These are phyloP conservation scores for Thysanoteuthis rhombus DNA, from an alignment of 2,888 invertebrate species.

Conservation along the genomic window DNA sequence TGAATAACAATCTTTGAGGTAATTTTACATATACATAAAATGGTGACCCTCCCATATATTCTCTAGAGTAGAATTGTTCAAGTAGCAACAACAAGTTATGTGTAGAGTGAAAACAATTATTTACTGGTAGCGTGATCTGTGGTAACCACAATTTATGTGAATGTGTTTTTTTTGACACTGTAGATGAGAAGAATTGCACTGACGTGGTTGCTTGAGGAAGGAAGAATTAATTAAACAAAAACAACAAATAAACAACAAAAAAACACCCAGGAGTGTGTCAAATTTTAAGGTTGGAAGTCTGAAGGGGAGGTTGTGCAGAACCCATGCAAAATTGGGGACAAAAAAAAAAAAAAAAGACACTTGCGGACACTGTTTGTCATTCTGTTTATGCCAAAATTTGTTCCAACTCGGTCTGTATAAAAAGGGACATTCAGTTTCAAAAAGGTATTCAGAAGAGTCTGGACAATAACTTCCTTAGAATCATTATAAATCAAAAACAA, in stretches of 20 bases:
- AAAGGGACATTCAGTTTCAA: neutral
- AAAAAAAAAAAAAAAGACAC: slow-evolving; percentile 18
- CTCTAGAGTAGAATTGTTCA: no score
- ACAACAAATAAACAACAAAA: neutral
- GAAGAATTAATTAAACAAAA: neutral
- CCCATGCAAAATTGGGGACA: neutral
- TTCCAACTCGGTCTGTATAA: slow-evolving; percentile 24
- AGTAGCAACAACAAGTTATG: neutral
- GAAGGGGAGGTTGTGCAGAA: neutral
- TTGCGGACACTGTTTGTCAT: slow-evolving; percentile 20
- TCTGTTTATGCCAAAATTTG: slow-evolving; percentile 20
- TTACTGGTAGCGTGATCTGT: neutral
- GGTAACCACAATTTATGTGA: neutral
- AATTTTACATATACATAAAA: no score
- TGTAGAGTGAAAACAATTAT: neutral
- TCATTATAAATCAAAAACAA: neutral
- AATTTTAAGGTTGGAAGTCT: neutral
- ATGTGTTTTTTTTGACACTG: neutral
- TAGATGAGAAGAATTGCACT: neutral
- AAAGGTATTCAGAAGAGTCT: neutral
- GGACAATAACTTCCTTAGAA: neutral
- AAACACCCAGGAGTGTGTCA: neutral
- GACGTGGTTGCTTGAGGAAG: neutral
- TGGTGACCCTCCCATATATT: no score
- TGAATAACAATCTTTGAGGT: no score